Evolutionary conservation across 1,140 invertebrate species (phyloP).

Genomic region (Aphis gossypii): DNA sequence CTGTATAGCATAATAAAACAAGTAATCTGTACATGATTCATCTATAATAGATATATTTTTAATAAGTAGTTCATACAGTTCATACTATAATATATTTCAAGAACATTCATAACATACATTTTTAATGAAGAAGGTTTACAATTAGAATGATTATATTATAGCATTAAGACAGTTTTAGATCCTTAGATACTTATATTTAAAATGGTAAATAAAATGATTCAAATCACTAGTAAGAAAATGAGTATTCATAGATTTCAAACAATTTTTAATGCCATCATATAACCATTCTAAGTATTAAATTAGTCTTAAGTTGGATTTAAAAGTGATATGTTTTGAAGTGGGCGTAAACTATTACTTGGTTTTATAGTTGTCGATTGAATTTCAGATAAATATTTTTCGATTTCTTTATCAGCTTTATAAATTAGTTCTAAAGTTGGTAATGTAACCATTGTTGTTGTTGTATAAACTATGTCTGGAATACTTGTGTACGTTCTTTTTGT

Average conservation of each 20-base stretch:
- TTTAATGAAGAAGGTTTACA: neutral
- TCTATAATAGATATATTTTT: neutral
- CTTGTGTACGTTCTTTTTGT: conserved; percentile 59
- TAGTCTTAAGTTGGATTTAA: neutral
- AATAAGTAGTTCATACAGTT: neutral
- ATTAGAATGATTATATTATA: neutral
- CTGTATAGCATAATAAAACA: neutral
- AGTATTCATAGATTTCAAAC: neutral
- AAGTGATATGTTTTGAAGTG: conserved; percentile 36
- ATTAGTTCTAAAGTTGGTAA: conserved; percentile 55
- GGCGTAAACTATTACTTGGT: conserved; percentile 29
- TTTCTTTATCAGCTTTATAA: conserved; percentile 55
- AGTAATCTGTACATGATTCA: neutral
- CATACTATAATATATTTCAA: neutral
- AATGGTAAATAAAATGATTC: neutral
- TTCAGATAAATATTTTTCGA: conserved; percentile 46
- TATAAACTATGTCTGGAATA: conserved; percentile 59
- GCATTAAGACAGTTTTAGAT: neutral
- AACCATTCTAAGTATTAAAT: neutral
- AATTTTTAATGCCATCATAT: neutral
- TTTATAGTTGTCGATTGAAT: neutral
- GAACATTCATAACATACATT: neutral
- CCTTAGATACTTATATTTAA: neutral
- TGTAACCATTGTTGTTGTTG: conserved; percentile 58
- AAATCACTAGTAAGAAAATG: neutral